Percentiles rank a stretch among this genome's conserved stretches.
Evolutionary conservation across 1,140 invertebrate genomes (phyloP).

Genomic region (Coboldia fuscipes): DNA sequence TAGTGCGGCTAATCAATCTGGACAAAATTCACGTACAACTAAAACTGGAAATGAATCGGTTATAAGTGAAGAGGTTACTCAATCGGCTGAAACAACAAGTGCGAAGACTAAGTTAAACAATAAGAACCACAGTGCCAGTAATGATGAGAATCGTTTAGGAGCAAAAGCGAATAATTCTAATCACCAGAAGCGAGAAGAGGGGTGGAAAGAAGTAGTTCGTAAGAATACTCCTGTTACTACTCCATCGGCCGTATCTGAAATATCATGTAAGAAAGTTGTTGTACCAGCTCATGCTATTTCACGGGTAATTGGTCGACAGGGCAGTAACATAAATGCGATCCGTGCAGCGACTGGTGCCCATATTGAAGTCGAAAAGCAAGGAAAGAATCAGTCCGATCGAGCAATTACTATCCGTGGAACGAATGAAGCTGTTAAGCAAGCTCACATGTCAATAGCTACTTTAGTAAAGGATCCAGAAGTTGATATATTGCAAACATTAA

Average conservation of each 20-base stretch:
- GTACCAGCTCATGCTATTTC: conserved; percentile 89
- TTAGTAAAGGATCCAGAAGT: conserved; percentile 85
- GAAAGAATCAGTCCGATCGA: conserved; percentile 80
- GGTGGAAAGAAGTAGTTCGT: conserved; percentile 91
- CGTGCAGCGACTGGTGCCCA: conserved; percentile 83
- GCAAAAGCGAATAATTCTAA: neutral
- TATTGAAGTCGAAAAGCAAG: conserved; percentile 94
- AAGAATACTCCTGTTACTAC: conserved; percentile 35
- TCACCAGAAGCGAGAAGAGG: conserved; percentile 52
- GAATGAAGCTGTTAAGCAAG: conserved; percentile 76
- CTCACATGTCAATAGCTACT: conserved; percentile 62
- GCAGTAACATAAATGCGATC: conserved; percentile 94
- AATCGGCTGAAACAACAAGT: too few species aligned
- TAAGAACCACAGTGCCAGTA: neutral
- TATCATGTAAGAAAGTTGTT: conserved; percentile 53
- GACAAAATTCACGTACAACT: too few species aligned
- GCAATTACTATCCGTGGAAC: conserved; percentile 89
- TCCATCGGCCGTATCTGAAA: conserved; percentile 9
- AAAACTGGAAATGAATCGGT: too few species aligned
- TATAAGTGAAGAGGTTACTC: too few species aligned
- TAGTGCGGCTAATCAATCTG: neutral
- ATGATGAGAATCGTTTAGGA: neutral
- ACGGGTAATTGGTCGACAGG: conserved; percentile 84
- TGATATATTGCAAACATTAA: conserved; percentile 67
- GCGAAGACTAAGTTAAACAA: too few species aligned